Evolutionary conservation across 1,140 invertebrate species (phyloP).

Genomic region (Drosophila pseudoananassae): DNA sequence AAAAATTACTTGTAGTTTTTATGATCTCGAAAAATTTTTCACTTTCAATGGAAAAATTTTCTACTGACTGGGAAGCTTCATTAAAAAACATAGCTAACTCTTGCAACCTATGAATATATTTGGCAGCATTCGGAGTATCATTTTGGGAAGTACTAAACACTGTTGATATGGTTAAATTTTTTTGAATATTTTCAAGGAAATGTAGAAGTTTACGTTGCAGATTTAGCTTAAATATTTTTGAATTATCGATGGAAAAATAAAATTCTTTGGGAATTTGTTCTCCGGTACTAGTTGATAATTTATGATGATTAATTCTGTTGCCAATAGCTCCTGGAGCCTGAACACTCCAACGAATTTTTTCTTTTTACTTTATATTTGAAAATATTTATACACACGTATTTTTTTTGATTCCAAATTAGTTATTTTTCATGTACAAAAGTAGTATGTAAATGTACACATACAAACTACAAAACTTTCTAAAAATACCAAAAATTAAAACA

Average conservation of each 20-base stretch:
- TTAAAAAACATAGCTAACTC: conserved; percentile 58
- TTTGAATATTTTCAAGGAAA: conserved; percentile 70
- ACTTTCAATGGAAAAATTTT: conserved; percentile 42
- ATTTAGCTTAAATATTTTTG: conserved; percentile 51
- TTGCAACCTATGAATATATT: conserved; percentile 36
- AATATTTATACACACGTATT: no score
- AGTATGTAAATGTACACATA: no score
- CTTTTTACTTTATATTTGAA: no score
- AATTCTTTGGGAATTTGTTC: conserved; percentile 61
- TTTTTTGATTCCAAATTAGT: no score
- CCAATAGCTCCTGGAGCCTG: background rate
- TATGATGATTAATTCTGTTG: background rate
- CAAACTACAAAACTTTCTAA: no score
- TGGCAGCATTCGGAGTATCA: conserved; percentile 10
- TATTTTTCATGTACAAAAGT: no score
- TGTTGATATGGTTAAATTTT: conserved; percentile 67
- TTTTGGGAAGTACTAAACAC: conserved; percentile 39
- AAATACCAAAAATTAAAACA: no score
- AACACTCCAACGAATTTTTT: background rate
- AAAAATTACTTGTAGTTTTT: conserved; percentile 59
- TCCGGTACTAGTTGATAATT: conserved; percentile 1
- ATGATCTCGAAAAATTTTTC: conserved; percentile 53
- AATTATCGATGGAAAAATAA: conserved; percentile 38
- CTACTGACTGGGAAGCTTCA: conserved; percentile 32
- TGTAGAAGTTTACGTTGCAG: conserved; percentile 57